Evolutionary conservation across 2,888 invertebrate genomes (phyloP).

Genomic region (Byasa hedistus): DNA sequence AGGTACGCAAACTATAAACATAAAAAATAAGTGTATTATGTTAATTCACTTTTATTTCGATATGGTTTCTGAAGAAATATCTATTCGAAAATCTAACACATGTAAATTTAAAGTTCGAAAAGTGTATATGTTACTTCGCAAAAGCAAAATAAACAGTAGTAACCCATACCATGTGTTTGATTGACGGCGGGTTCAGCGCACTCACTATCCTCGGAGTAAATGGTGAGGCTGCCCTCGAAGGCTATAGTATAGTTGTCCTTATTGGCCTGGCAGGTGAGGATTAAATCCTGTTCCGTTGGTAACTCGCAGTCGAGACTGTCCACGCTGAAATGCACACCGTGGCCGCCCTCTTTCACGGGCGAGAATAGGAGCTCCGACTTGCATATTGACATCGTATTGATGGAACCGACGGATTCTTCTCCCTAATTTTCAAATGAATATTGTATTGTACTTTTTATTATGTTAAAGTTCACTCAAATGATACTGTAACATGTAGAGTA

Average conservation of each 20-base stretch:
- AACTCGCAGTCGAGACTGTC: conserved; percentile 94
- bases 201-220: conserved; percentile 92
- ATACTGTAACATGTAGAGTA: no score
- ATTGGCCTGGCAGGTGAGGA: conserved; percentile 94
- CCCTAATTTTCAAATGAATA: conserved; percentile 62
- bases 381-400: conserved; percentile 92
- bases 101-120: background rate
- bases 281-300: conserved; percentile 89
- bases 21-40: no score
- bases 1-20: no score
- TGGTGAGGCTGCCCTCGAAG: conserved; percentile 92
- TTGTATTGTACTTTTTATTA: background rate
- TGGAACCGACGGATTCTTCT: conserved; percentile 87
- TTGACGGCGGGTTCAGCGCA: conserved; percentile 79
- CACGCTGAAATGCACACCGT: conserved; percentile 90
- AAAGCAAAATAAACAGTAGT: background rate
- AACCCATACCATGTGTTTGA: conserved; percentile 70
- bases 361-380: conserved; percentile 95
- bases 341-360: conserved; percentile 89
- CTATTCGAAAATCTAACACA: background rate
- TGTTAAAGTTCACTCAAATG: background rate
- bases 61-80: no score
- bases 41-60: no score
- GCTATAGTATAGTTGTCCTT: conserved; percentile 97
- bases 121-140: no score